phyloP scores from a whole-genome alignment of 1,140 invertebrate species.

The Drosophila mojavensis region DNA sequence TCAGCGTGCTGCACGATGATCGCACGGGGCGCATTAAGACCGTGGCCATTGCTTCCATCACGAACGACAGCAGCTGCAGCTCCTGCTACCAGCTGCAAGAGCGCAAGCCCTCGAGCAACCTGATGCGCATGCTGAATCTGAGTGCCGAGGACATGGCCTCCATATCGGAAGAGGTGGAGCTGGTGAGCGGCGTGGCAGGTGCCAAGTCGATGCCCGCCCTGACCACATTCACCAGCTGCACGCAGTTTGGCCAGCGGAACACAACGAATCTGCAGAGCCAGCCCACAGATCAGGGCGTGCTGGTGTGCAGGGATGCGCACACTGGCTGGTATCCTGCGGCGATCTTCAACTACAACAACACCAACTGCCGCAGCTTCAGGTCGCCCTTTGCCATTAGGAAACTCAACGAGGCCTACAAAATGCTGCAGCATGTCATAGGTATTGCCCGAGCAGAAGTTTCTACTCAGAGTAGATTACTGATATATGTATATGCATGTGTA shows the following conservation, averaged over 20 bases:
- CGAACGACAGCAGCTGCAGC: slow-evolving; percentile 41
- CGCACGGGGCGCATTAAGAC: slow-evolving; percentile 69
- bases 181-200: slow-evolving; percentile 39
- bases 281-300: slow-evolving; percentile 75
- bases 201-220: slow-evolving; percentile 47
- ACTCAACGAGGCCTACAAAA: slow-evolving; percentile 60
- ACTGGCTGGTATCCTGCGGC: slow-evolving; percentile 76
- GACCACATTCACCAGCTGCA: slow-evolving; percentile 70
- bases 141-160: slow-evolving; percentile 74
- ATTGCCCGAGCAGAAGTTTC: background rate
- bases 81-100: slow-evolving; percentile 71
- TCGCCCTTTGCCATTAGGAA: slow-evolving; percentile 60
- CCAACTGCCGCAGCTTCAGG: slow-evolving; percentile 74
- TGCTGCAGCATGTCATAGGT: slow-evolving; percentile 70
- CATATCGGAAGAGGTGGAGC: slow-evolving; percentile 73
- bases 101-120: slow-evolving; percentile 52
- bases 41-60: slow-evolving; percentile 40
- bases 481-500: background rate
- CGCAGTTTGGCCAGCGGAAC: slow-evolving; percentile 69
- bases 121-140: slow-evolving; percentile 63
- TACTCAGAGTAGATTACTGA: background rate
- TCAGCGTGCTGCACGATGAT: slow-evolving; percentile 76
- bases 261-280: slow-evolving; percentile 17
- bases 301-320: slow-evolving; percentile 67
- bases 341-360: slow-evolving; percentile 73